Conservation (phyloP, 1,140 invertebrate species). For the Rhynchophorus ferrugineus region DNA sequence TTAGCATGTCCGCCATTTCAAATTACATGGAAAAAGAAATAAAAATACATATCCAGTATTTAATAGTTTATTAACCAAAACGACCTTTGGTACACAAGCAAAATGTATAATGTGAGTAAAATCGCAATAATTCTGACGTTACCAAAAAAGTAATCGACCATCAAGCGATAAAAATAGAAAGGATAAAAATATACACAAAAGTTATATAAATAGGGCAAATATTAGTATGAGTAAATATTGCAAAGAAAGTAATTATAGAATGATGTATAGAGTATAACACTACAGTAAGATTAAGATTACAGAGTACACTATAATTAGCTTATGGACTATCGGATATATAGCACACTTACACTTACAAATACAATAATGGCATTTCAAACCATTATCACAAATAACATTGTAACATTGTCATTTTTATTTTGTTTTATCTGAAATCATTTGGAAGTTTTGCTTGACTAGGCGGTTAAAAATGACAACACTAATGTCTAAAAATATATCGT, state of each 20-base stretch:
- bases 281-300: conserved; percentile 19
- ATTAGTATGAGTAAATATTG: conserved; percentile 16
- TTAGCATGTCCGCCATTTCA: not conserved
- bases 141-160: conserved; percentile 1
- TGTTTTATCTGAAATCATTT: conserved; percentile 5
- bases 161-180: conserved; percentile 12
- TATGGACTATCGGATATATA: conserved; percentile 30
- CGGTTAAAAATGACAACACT: conserved; percentile 11
- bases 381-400: conserved; percentile 32
- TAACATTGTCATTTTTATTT: conserved; percentile 23
- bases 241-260: conserved; percentile 12
- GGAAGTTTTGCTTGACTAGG: conserved; percentile 25
- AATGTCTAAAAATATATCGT: conserved; percentile 17
- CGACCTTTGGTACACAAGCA: conserved; percentile 21
- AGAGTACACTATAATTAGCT: conserved; percentile 22
- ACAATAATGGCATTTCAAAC: conserved; percentile 37
- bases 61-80: conserved; percentile 21
- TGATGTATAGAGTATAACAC: conserved; percentile 13
- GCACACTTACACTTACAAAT: conserved; percentile 36
- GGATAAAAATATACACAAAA: conserved; percentile 21
- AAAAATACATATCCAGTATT: too few relatives aligned
- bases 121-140: not conserved
- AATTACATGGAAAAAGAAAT: not conserved
- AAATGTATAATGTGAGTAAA: conserved; percentile 5
- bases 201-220: conserved; percentile 8